Conservation (phyloP, 2,888 invertebrate genomes). For the Chorisops tibialis region DNA sequence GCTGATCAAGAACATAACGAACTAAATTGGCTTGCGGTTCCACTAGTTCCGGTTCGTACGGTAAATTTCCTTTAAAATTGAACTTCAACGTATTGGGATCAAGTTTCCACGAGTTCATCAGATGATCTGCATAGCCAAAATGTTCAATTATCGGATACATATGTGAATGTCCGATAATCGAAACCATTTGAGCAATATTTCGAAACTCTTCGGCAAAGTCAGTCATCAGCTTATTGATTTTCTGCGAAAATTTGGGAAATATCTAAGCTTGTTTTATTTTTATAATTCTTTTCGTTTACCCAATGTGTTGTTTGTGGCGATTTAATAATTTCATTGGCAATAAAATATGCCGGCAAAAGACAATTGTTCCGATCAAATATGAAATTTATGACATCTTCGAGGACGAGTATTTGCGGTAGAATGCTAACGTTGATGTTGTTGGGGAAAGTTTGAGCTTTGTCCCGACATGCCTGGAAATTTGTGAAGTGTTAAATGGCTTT, state of each 20-base stretch:
- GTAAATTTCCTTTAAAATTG: conserved; percentile 67
- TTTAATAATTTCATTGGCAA: conserved; percentile 93
- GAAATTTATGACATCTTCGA: conserved; percentile 78
- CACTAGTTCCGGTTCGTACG: conserved; percentile 81
- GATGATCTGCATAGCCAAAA: conserved; percentile 83
- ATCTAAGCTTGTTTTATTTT: neutral
- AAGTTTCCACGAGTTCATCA: conserved; percentile 89
- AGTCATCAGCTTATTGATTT: conserved; percentile 79
- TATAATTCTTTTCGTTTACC: conserved; percentile 56
- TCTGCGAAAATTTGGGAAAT: conserved; percentile 55
- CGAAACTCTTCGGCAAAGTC: conserved; percentile 91
- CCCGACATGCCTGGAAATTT: conserved; percentile 67
- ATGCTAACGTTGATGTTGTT: conserved; percentile 73
- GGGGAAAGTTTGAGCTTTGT: conserved; percentile 82
- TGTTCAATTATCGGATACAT: conserved; percentile 94
- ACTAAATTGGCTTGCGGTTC: conserved; percentile 86
- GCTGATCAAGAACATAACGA: conserved; percentile 88
- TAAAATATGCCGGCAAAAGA: conserved; percentile 88
- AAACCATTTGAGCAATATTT: conserved; percentile 92
- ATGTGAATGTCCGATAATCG: conserved; percentile 83
- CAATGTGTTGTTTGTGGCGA: conserved; percentile 70
- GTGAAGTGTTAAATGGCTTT: conserved; percentile 35
- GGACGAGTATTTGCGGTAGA: conserved; percentile 75
- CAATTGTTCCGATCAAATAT: conserved; percentile 92
- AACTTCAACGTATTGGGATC: conserved; percentile 76